Evolutionary conservation across 92 coral and sea anemone species (phyloP).

Genomic region (Palythoa caribaeorum): DNA sequence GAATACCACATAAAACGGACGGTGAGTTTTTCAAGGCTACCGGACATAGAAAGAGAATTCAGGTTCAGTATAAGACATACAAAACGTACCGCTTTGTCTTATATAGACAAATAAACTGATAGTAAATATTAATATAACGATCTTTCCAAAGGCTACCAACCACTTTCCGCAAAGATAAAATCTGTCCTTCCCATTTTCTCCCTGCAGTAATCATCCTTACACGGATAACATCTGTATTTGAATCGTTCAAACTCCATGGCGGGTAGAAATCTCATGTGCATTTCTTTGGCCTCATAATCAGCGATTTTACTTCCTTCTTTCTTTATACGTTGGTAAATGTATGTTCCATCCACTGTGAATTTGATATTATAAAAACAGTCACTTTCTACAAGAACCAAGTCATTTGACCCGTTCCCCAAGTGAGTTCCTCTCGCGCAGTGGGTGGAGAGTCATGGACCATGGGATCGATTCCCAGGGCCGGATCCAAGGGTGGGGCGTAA

Average conservation of each 20-base stretch:
- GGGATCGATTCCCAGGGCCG: too few species aligned
- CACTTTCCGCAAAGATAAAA: constrained; percentile 40
- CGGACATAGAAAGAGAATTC: too few species aligned
- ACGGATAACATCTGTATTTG: constrained; percentile 30
- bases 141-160: not conserved
- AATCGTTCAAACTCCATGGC: constrained; percentile 25
- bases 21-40: too few species aligned
- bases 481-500: too few species aligned
- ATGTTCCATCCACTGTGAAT: constrained; percentile 18
- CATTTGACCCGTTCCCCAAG: too few species aligned
- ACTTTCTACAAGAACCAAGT: too few species aligned
- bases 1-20: too few species aligned
- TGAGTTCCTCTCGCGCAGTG: too few species aligned
- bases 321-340: constrained; percentile 26
- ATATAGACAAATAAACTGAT: not conserved
- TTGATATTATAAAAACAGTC: not conserved
- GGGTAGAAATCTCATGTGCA: constrained; percentile 20
- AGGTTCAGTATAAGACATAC: too few species aligned
- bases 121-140: not conserved
- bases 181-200: constrained; percentile 44
- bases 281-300: constrained; percentile 23
- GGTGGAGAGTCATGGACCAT: too few species aligned
- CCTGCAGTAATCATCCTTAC: constrained; percentile 34
- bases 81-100: not conserved
- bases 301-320: constrained; percentile 38